Conservation (phyloP, 2,797 vertebrate genomes). For the Notamacropus eugenii region DNA sequence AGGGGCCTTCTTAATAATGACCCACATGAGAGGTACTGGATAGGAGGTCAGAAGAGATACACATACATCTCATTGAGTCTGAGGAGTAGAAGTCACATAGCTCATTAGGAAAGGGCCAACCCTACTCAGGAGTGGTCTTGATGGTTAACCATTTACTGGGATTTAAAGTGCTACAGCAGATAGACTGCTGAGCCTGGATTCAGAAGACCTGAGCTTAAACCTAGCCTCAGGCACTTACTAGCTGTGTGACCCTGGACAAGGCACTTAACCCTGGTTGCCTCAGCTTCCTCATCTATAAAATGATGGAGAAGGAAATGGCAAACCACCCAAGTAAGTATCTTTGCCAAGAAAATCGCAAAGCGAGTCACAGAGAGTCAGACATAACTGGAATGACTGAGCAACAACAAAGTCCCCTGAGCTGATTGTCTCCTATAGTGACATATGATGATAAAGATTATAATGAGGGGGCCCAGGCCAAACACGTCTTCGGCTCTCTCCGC, state of each 20-base stretch:
- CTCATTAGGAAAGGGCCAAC: not conserved
- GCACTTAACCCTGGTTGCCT: too few species aligned
- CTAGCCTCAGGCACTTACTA: not conserved
- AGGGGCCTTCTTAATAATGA: not conserved
- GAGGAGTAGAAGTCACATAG: not conserved
- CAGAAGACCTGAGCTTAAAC: not conserved
- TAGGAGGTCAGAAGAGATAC: not conserved
- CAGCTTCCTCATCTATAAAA: too few species aligned
- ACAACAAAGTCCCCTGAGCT: too few species aligned
- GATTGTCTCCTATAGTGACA: not conserved
- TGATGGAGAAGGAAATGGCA: too few species aligned
- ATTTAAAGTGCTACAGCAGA: not conserved
- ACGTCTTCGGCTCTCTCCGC: not conserved
- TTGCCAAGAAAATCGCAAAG: not conserved
- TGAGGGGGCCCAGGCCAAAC: not conserved
- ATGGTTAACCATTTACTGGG: not conserved
- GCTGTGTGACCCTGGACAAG: too few species aligned
- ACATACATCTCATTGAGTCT: not conserved
- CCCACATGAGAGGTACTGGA: not conserved
- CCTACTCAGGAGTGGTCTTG: not conserved
- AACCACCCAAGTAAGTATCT: too few species aligned
- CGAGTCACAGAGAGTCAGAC: too few species aligned
- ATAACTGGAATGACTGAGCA: too few species aligned
- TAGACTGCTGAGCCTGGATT: not conserved
- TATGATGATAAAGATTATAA: not conserved